Conservation (phyloP, 2,888 invertebrate genomes). For the Eilema griseolum region DNA sequence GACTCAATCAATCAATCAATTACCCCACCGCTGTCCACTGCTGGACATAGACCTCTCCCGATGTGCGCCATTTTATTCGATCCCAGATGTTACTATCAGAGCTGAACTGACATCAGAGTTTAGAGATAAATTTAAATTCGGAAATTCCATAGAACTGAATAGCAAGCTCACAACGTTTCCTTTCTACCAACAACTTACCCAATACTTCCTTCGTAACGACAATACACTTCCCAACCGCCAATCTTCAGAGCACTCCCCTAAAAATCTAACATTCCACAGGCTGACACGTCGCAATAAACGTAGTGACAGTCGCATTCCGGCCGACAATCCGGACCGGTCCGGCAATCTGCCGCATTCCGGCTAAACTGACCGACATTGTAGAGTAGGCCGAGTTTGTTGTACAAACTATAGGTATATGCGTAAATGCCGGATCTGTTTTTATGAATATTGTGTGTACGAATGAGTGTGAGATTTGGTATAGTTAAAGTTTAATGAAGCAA, state of each 20-base stretch:
- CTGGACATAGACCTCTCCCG: too few relatives aligned
- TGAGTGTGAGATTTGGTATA: too few relatives aligned
- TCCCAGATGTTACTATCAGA: too few relatives aligned
- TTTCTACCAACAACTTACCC: slow-evolving; percentile 8
- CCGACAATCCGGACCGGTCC: slow-evolving; percentile 72
- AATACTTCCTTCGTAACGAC: slow-evolving; percentile 20
- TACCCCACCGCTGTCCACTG: too few relatives aligned
- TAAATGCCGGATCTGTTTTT: too few relatives aligned
- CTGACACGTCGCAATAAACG: slow-evolving; percentile 82
- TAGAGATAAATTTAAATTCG: too few relatives aligned
- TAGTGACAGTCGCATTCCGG: slow-evolving; percentile 82
- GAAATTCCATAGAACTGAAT: not conserved
- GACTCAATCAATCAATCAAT: too few relatives aligned
- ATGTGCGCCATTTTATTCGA: too few relatives aligned
- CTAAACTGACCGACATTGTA: slow-evolving; percentile 50
- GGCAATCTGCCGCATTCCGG: slow-evolving; percentile 80
- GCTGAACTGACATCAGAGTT: too few relatives aligned
- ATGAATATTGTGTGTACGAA: too few relatives aligned
- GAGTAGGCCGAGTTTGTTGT: slow-evolving; percentile 45
- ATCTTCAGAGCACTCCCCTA: slow-evolving; percentile 47
- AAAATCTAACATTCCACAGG: slow-evolving; percentile 78
- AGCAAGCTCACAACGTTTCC: not conserved
- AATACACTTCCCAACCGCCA: slow-evolving; percentile 33
- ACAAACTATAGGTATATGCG: not conserved
- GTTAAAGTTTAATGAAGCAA: too few relatives aligned